Conservation (phyloP, 2,113 vertebrate species). For the Nycticorax nycticorax region DNA sequence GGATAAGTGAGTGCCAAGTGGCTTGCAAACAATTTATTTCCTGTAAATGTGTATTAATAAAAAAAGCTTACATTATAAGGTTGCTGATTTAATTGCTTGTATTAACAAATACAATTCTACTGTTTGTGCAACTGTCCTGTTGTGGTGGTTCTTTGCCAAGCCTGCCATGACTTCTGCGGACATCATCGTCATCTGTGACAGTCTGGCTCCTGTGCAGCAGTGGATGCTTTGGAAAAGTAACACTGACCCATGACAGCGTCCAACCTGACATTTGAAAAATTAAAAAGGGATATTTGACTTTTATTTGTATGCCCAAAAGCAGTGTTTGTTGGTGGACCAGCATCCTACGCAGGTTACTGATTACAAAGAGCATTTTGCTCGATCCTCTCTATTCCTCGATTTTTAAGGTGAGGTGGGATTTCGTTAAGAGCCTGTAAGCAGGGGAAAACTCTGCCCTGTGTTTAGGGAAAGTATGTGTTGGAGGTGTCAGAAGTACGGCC, state of each 20-base stretch:
- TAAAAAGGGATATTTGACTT: neutral
- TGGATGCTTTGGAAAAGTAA: neutral
- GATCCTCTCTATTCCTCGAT: neutral
- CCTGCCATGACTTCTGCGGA: neutral
- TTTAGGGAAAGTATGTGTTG: neutral
- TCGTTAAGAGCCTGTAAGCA: neutral
- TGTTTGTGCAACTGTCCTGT: neutral
- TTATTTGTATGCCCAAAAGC: neutral
- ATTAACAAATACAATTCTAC: neutral
- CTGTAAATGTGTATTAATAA: neutral
- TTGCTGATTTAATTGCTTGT: neutral
- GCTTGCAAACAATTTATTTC: neutral
- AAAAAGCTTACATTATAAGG: neutral
- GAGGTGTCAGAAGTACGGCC: neutral
- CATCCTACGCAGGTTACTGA: neutral
- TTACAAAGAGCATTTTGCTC: neutral
- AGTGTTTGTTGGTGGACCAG: neutral
- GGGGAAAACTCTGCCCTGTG: neutral
- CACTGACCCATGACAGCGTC: neutral
- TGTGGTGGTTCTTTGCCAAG: neutral
- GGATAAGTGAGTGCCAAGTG: neutral
- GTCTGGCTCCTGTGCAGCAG: neutral
- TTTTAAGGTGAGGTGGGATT: neutral
- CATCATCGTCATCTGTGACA: neutral
- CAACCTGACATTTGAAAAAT: neutral